phyloP scores from a whole-genome alignment of 2,113 vertebrate species.

The Alces alces region DNA sequence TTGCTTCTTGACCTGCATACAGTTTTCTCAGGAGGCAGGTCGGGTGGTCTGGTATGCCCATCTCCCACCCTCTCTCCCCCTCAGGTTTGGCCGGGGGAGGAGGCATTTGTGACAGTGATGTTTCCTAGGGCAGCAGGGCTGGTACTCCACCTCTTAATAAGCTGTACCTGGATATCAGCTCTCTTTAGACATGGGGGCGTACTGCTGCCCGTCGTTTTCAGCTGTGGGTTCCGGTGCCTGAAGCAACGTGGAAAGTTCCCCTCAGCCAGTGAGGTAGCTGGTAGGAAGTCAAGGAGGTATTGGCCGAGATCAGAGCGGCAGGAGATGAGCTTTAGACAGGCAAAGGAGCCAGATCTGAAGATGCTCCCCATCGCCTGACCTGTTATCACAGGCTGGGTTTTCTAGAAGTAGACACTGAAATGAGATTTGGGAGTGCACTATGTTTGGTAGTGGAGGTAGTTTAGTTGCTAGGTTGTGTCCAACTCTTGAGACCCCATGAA shows the following conservation, averaged over 20 bases:
- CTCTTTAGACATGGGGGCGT: background rate
- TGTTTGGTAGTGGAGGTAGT: background rate
- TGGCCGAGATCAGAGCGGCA: background rate
- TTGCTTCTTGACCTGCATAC: background rate
- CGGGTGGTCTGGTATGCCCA: background rate
- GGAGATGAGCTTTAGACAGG: background rate
- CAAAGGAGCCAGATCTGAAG: background rate
- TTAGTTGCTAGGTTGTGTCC: background rate
- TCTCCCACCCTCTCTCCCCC: background rate
- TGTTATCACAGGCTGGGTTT: background rate
- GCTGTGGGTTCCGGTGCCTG: too few species aligned
- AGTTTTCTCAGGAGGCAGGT: background rate
- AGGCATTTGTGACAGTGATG: background rate
- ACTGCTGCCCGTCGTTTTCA: background rate
- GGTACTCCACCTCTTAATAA: background rate
- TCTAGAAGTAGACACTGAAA: background rate
- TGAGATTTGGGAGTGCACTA: background rate
- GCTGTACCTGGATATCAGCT: background rate
- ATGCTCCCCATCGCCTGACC: too few species aligned
- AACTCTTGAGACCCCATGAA: background rate
- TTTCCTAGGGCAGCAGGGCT: background rate
- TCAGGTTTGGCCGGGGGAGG: background rate
- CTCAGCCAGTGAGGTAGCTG: background rate
- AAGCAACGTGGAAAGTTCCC: background rate
- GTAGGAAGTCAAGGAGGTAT: background rate